Percentiles rank a stretch among this genome's conserved stretches.
Conservation (phyloP, 2,797 vertebrate species). For the Microctenopoma stevenorrisi region DNA sequence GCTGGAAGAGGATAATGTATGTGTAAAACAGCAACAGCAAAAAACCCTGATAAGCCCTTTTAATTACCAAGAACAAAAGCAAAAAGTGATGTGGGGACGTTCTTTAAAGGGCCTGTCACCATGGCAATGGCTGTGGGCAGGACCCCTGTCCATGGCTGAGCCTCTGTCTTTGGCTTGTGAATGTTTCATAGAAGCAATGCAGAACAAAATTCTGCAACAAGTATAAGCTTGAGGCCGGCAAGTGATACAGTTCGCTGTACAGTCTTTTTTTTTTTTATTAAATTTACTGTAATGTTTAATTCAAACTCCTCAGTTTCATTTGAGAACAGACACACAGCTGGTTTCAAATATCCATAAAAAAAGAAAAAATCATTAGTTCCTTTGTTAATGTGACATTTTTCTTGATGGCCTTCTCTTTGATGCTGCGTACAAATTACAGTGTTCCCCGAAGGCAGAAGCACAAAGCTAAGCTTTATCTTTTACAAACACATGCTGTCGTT, state of each 20-base stretch:
- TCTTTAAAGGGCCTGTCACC: conserved; percentile 61
- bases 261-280: background rate
- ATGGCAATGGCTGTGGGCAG: conserved; percentile 55
- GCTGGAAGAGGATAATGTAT: conserved; percentile 20
- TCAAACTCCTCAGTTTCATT: background rate
- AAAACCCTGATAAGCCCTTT: conserved; percentile 63
- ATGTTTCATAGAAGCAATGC: conserved; percentile 18
- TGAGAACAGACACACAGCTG: conserved; percentile 4
- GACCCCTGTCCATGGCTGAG: conserved; percentile 29
- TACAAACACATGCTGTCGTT: conserved; percentile 61
- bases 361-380: conserved; percentile 45
- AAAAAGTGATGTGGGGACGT: conserved; percentile 57
- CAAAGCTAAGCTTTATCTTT: conserved; percentile 67
- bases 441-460: conserved; percentile 55
- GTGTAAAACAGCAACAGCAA: conserved; percentile 20
- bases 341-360: conserved; percentile 32
- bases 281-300: conserved; percentile 22
- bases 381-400: conserved; percentile 39
- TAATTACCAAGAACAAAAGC: conserved; percentile 76
- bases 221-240: background rate
- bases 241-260: background rate
- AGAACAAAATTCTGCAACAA: background rate
- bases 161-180: conserved; percentile 3
- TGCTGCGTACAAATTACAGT: conserved; percentile 33
- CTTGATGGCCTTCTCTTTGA: conserved; percentile 41